These are phyloP conservation scores for Cuniculus paca DNA, from an alignment of 2,797 vertebrate species.

Conservation along the genomic window DNA sequence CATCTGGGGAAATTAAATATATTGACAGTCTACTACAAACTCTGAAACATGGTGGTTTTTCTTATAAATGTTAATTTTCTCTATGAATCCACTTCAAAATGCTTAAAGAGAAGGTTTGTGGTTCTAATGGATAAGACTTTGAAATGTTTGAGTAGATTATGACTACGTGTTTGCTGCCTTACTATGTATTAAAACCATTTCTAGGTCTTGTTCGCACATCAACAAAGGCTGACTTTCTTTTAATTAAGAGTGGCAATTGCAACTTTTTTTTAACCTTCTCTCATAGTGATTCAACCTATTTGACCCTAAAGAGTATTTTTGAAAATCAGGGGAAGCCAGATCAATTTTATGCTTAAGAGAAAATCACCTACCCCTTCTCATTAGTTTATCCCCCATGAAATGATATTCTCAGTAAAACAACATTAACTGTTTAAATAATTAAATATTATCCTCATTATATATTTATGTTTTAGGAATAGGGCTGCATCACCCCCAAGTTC, in stretches of 20 bases:
- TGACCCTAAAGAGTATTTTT: conserved; percentile 29
- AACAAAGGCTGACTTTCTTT: conserved; percentile 36
- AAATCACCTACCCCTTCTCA: neutral
- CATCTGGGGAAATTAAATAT: neutral
- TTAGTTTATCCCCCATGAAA: neutral
- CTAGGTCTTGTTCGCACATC: conserved; percentile 22
- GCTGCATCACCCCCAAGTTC: neutral
- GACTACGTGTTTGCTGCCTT: neutral
- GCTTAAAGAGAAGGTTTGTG: neutral
- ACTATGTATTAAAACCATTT: conserved; percentile 12
- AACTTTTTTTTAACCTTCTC: conserved; percentile 52
- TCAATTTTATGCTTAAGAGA: conserved; percentile 51
- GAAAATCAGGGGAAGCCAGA: conserved; percentile 32
- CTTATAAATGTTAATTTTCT: neutral
- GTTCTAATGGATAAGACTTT: neutral
- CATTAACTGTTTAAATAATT: conserved; percentile 17
- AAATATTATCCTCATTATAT: conserved; percentile 1
- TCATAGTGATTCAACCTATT: conserved; percentile 36
- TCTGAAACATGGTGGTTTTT: neutral
- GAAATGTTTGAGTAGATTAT: neutral
- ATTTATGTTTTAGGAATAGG: neutral
- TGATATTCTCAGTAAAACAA: neutral
- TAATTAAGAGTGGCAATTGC: conserved; percentile 37
- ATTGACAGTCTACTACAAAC: neutral
- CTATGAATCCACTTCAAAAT: neutral